Percentiles rank a stretch among this genome's conserved stretches.
phyloP scores from a whole-genome alignment of 2,888 invertebrate species.

The Anthoptus insignis region DNA sequence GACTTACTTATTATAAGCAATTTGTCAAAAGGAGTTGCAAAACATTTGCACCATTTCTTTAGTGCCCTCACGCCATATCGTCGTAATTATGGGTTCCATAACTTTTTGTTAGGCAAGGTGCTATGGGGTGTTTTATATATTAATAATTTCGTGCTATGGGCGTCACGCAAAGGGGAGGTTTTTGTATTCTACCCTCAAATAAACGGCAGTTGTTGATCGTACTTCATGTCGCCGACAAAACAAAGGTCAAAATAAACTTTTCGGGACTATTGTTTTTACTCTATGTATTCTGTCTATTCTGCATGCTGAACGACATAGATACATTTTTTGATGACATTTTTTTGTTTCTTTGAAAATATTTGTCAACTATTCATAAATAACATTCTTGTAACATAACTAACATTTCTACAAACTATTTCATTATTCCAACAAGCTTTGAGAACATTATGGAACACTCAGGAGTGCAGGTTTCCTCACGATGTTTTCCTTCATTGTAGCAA shows the following conservation, averaged over 20 bases:
- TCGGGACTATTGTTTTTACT: slow-evolving; percentile 6
- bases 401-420: no score
- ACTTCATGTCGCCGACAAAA: slow-evolving; percentile 24
- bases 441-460: no score
- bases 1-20: not conserved
- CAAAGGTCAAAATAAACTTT: not conserved
- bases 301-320: no score
- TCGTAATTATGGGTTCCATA: slow-evolving; percentile 56
- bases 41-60: slow-evolving; percentile 20
- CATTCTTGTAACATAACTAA: no score
- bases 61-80: slow-evolving; percentile 54
- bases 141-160: slow-evolving; percentile 60
- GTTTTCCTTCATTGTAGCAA: no score
- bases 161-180: slow-evolving; percentile 57
- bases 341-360: no score
- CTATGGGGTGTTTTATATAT: slow-evolving; percentile 59
- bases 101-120: slow-evolving; percentile 58
- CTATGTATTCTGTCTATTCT: no score
- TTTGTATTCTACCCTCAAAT: slow-evolving; percentile 24
- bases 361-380: no score
- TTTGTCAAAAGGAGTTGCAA: slow-evolving; percentile 14
- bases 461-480: no score
- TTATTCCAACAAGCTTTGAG: no score
- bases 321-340: no score
- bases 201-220: slow-evolving; percentile 27